Base-by-base conservation (phyloP, 2,113 vertebrate genomes). In the Marcusenius ussheri region DNA sequence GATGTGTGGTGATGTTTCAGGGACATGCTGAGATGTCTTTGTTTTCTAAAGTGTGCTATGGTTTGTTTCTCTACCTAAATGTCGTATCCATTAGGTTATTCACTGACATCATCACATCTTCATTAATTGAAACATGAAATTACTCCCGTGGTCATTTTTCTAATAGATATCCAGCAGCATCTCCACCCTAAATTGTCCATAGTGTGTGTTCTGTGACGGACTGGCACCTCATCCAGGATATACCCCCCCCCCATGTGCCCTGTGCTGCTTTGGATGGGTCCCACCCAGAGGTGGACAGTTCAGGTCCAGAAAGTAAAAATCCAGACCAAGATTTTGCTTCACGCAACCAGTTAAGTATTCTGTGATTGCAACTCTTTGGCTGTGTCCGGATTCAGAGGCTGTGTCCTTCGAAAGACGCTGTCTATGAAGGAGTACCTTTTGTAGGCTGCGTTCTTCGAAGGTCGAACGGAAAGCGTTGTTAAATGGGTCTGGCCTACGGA, bases 41-140 rank as follows among this genome's bases (percentile, higher is more conserved):
- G 7, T 84, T 84, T 84, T 84, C 45, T 42, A 15, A 47, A 83
- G 15, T 83, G 39, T 24, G 39, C 13, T 39, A 1, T 11, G 80
- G 17, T 47, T 46, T 77, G 19, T 46, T 24, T n/a, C 42, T n/a
- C 80, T 4, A n/a, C 39, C 5, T 83, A 24, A 8, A n/a, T n/a
- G 9, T 84, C 21, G 27, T 42, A 27, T 84, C 39, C 10, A 47
- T 84, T 21, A 45, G 21, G 45, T 47, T 47, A 19, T 35, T 51
- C 49, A 51, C 3, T 96, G 96, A 97, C 97, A 97, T 97, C 96
- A 96, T 95, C 95, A 96, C 74, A 45, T 4, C 42, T 24, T 46
- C 42, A 45, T 45, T 47, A 84, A 47, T 5, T 24, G 45, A 46
- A 84, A n/a, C 70, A 15, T 77, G 35, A 84, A 46, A 84, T 47